Base-by-base conservation (phyloP, 1,140 invertebrate species). In the Zaprionus taronus region DNA sequence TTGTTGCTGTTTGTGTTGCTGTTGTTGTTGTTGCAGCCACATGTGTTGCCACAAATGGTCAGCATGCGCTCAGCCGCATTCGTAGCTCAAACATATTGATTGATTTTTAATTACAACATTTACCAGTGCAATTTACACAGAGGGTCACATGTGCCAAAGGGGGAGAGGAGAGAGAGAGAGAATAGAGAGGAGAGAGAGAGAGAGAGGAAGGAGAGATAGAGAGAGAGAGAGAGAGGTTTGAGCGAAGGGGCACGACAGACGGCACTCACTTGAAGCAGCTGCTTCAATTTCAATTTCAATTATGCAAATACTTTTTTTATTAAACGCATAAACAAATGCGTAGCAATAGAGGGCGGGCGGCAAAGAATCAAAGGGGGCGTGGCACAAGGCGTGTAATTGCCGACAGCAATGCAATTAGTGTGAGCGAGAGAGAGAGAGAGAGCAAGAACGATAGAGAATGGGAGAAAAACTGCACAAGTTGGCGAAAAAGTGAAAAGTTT, bases 21-120 rank as follows among this genome's bases (percentile, higher is more conserved):
- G 51, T 20, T 72, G 68, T 31, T 72, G 68, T 31, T 72, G 72
- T 47, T 72, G 74, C 79, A 72, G 77, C 69, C 74, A 81, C 84
- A 87, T 83, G 72, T 89, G 80, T 75, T 71, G 83, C 83, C 84
- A 79, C 84, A 89, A 89, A 84, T 75, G 67, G 73, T 38, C 70
- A 61, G 64, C 55, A n/a, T 14, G 47, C 49, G 26, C 7, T 17
- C 31, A 49, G 72, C 72, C 72, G 47, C 65, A 66, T 76, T 70
- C 69, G 67, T 69, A 55, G 70, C 69, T 24, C 72, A 72, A 90
- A 72, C 73, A 82, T 82, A 90, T 90, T 90, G 85, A 90, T 90
- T 90, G 85, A 90, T 90, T 90, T 90, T 90, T 90, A 90, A 90
- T 90, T 85, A 89, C 84, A 79, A 87, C 84, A 84, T 84, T 83